These are phyloP conservation scores for Hippoglossus stenolepis DNA, from an alignment of 2,113 vertebrate genomes.

Conservation along the genomic window DNA sequence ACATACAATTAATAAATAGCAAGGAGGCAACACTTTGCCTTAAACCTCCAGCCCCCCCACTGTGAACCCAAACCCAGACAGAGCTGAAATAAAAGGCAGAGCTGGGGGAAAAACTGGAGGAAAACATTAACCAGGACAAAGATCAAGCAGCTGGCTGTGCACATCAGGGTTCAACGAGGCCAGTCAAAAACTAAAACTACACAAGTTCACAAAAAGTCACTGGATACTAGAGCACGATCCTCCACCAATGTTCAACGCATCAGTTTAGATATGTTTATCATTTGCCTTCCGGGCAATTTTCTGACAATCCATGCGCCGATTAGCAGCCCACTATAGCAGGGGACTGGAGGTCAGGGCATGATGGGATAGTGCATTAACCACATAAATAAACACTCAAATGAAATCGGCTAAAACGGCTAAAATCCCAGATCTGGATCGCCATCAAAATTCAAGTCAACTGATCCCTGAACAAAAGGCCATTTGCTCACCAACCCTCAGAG, in stretches of 20 bases:
- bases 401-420: neutral
- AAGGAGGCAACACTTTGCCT: conserved; percentile 22
- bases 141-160: conserved; percentile 34
- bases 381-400: neutral
- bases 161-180: conserved; percentile 14
- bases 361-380: neutral
- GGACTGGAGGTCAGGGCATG: conserved; percentile 14
- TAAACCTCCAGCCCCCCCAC: conserved; percentile 2
- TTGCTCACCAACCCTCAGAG: too few relatives aligned
- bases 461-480: neutral
- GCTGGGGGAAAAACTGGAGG: neutral
- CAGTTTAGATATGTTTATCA: conserved; percentile 4
- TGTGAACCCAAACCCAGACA: too few relatives aligned
- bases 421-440: neutral
- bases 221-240: neutral
- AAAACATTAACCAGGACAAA: conserved; percentile 48
- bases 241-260: neutral
- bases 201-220: neutral
- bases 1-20: conserved; percentile 35
- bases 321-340: neutral
- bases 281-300: conserved; percentile 38
- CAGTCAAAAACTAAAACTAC: neutral
- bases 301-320: conserved; percentile 3
- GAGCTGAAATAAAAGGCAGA: neutral
- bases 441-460: neutral